Percentiles rank a stretch among this genome's conserved stretches.
phyloP scores from a whole-genome alignment of 2,888 invertebrate genomes.

The Drosophila monieri region DNA sequence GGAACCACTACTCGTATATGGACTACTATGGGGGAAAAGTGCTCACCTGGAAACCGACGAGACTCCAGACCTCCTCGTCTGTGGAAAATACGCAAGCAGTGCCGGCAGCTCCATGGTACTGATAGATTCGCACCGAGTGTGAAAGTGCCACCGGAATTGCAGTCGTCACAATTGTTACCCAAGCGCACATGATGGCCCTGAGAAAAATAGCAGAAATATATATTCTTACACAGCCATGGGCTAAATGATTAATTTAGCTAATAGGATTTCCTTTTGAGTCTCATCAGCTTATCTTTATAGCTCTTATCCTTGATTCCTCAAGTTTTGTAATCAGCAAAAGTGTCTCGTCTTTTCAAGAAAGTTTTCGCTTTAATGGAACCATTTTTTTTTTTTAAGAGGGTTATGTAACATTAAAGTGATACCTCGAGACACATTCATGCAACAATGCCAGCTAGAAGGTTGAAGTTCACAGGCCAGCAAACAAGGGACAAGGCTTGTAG shows the following conservation, averaged over 20 bases:
- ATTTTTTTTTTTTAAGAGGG: conserved; percentile 7
- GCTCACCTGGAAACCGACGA: conserved; percentile 83
- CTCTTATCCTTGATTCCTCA: neutral
- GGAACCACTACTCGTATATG: too few relatives aligned
- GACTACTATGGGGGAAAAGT: neutral
- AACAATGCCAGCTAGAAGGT: conserved; percentile 5
- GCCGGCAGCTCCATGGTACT: conserved; percentile 87
- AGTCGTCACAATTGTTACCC: conserved; percentile 91
- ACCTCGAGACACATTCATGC: conserved; percentile 3
- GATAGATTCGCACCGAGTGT: conserved; percentile 90
- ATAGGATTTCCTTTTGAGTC: neutral
- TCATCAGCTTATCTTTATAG: neutral
- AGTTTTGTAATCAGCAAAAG: neutral
- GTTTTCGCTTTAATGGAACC: neutral
- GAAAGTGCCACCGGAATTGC: conserved; percentile 92
- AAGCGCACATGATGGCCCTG: conserved; percentile 90
- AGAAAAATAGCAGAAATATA: neutral
- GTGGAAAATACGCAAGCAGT: conserved; percentile 89
- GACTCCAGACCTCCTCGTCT: conserved; percentile 86
- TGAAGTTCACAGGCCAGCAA: conserved; percentile 18
- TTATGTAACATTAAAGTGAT: neutral
- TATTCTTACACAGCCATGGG: neutral
- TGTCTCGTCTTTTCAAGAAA: neutral
- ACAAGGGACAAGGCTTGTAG: neutral
- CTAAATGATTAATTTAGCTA: neutral